Conservation (phyloP, 2,888 invertebrate species). For the Epiblema foenella region DNA sequence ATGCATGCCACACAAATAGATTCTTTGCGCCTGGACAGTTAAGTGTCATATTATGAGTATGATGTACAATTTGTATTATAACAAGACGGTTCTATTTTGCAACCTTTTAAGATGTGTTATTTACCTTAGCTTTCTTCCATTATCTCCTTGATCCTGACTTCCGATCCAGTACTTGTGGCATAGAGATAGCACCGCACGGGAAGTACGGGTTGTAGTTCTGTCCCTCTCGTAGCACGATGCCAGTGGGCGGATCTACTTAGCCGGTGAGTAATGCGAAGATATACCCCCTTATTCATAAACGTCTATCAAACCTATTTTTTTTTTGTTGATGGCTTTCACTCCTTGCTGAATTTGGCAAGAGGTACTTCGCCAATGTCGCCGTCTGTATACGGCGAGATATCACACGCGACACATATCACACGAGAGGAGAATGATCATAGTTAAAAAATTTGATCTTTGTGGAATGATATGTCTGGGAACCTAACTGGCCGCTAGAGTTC, state of each 20-base stretch:
- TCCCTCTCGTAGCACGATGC: slow-evolving; percentile 93
- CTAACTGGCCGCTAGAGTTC: no score
- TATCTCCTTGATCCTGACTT: no score
- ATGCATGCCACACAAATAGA: slow-evolving; percentile 68
- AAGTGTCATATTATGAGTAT: slow-evolving; percentile 12
- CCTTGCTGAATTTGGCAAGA: no score
- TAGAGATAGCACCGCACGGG: slow-evolving; percentile 97
- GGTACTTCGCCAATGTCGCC: no score
- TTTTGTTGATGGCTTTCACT: no score
- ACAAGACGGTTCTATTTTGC: background rate
- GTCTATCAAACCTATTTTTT: no score
- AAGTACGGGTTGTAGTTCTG: slow-evolving; percentile 99
- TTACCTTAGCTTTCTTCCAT: no score
- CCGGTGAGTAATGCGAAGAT: slow-evolving; percentile 98
- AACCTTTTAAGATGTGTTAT: background rate
- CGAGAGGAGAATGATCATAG: no score
- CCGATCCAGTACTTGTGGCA: slow-evolving; percentile 98
- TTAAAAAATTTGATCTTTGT: no score
- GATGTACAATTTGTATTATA: background rate
- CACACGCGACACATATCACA: no score
- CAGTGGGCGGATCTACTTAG: slow-evolving; percentile 98
- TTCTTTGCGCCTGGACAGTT: slow-evolving; percentile 39
- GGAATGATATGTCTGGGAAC: no score
- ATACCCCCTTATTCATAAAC: slow-evolving; percentile 37
- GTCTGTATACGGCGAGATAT: no score